Percentiles rank a stretch among this genome's conserved stretches.
Conservation (phyloP, 2,888 invertebrate species). For the Drosophila mayaguana region DNA sequence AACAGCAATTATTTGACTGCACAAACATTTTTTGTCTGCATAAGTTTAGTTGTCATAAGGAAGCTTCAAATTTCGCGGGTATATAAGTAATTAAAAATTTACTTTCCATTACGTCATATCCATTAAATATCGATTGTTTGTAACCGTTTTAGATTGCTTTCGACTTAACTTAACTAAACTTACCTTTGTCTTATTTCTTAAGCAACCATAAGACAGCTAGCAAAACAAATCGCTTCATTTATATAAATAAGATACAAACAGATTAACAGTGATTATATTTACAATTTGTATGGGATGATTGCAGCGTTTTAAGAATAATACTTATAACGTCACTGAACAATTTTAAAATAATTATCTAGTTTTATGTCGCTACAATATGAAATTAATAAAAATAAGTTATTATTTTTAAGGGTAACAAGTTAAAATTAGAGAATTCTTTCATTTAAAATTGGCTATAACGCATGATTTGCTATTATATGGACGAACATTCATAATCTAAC, state of each 20-base stretch:
- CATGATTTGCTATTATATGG: conserved; percentile 61
- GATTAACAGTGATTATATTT: conserved; percentile 58
- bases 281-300: conserved; percentile 63
- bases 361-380: conserved; percentile 54
- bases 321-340: conserved; percentile 58
- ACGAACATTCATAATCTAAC: conserved; percentile 57
- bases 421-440: conserved; percentile 65
- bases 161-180: not conserved
- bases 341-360: conserved; percentile 59
- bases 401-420: conserved; percentile 81
- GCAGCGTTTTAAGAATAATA: conserved; percentile 60
- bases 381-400: conserved; percentile 80
- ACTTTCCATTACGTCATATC: not conserved
- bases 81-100: not conserved
- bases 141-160: not conserved
- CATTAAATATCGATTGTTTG: not conserved
- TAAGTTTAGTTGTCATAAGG: no score
- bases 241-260: conserved; percentile 39
- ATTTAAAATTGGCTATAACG: conserved; percentile 77
- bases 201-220: not conserved
- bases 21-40: not conserved
- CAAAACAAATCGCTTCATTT: conserved; percentile 18
- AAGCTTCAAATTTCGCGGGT: not conserved
- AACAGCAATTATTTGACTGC: not conserved
- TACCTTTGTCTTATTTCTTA: not conserved